These are phyloP conservation scores for Leptoteleia sp. DNA, from an alignment of 1,140 invertebrate genomes.

Conservation along the genomic window DNA sequence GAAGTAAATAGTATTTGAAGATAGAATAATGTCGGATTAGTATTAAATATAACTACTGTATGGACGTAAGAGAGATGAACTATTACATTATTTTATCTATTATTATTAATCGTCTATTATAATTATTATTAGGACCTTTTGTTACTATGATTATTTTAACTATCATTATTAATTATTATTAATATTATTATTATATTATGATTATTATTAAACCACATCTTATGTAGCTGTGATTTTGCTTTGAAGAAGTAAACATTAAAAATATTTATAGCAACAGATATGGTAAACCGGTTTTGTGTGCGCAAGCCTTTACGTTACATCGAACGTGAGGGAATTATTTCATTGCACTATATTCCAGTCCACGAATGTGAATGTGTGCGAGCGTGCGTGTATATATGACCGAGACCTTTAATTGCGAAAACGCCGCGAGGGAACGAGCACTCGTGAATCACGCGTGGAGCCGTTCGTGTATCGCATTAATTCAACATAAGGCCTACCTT, in stretches of 20 bases:
- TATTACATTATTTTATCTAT: conserved; percentile 80
- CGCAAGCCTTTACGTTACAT: conserved; percentile 61
- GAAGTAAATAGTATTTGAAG: conserved; percentile 68
- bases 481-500: conserved; percentile 68
- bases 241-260: conserved; percentile 81
- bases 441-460: conserved; percentile 66
- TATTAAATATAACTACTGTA: conserved; percentile 77
- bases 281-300: conserved; percentile 65
- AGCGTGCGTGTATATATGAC: conserved; percentile 61
- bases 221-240: conserved; percentile 82
- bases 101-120: conserved; percentile 75
- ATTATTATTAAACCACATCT: conserved; percentile 78
- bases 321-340: conserved; percentile 66
- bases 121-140: conserved; percentile 65
- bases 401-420: conserved; percentile 68
- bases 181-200: conserved; percentile 71
- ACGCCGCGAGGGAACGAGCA: conserved; percentile 63
- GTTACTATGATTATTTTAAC: conserved; percentile 61
- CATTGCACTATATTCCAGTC: conserved; percentile 65
- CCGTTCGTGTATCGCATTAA: conserved; percentile 66
- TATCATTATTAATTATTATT: conserved; percentile 30
- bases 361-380: conserved; percentile 38
- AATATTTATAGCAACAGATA: conserved; percentile 80
- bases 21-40: conserved; percentile 75
- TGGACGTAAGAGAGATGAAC: conserved; percentile 75